These are phyloP conservation scores for Lagopus muta DNA, from an alignment of 2,113 vertebrate species.

Conservation along the genomic window DNA sequence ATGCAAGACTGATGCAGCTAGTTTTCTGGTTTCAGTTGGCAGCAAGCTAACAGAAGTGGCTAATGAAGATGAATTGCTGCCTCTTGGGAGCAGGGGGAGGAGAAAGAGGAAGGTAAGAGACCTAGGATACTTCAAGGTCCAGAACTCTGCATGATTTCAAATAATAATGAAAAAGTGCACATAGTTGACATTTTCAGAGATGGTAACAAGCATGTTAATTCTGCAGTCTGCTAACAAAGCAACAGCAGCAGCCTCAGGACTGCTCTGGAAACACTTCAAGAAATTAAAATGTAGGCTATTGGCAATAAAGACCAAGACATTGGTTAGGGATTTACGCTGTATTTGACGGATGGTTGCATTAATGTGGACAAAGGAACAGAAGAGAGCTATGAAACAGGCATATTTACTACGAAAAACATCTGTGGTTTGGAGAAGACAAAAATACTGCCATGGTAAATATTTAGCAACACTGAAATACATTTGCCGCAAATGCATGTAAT, in stretches of 20 bases:
- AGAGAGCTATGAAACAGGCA: conserved; percentile 19
- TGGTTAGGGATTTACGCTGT: conserved; percentile 48
- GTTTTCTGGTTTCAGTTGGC: conserved; percentile 59
- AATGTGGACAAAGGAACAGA: conserved; percentile 35
- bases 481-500: conserved; percentile 48
- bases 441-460: conserved; percentile 71
- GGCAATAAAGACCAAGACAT: conserved; percentile 31
- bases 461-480: conserved; percentile 70
- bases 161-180: conserved; percentile 16
- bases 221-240: conserved; percentile 47
- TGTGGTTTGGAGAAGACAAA: conserved; percentile 71
- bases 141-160: conserved; percentile 61
- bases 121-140: conserved; percentile 60
- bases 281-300: conserved; percentile 64
- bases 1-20: conserved; percentile 69
- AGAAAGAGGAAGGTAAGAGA: conserved; percentile 34
- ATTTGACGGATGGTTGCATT: conserved; percentile 61
- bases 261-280: conserved; percentile 64
- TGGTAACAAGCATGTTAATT: conserved; percentile 33
- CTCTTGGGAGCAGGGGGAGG: conserved; percentile 52
- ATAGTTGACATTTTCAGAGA: not conserved
- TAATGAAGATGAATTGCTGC: conserved; percentile 68
- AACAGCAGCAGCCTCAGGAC: conserved; percentile 28
- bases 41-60: conserved; percentile 63
- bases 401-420: conserved; percentile 65